A percentile compares a stretch with the other conserved stretches of the same genome.
phyloP scores from a whole-genome alignment of 2,797 vertebrate genomes.

The Sphaeramia orbicularis region DNA sequence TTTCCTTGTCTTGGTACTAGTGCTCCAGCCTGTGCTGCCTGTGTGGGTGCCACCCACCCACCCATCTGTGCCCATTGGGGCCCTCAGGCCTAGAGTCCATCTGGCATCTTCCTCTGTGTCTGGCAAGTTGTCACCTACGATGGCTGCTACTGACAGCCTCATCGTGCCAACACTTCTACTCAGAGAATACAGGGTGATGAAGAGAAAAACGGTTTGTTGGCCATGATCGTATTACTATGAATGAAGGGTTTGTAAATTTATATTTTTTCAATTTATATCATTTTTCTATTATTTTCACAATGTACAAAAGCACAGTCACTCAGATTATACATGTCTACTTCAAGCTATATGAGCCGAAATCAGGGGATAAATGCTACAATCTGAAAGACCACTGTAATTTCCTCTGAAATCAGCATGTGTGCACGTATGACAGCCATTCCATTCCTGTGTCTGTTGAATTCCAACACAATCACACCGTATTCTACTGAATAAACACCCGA shows the following conservation, averaged over 20 bases:
- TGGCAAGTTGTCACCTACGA: constrained; percentile 80
- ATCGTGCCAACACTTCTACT: constrained; percentile 23
- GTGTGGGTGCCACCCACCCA: constrained; percentile 79
- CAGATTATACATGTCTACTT: too few relatives aligned
- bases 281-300: background rate
- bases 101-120: constrained; percentile 81
- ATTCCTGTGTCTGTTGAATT: too few relatives aligned
- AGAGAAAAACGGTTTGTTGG: background rate
- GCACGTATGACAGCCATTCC: too few relatives aligned
- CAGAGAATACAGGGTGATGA: constrained; percentile 1
- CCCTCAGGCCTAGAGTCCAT: constrained; percentile 73
- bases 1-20: constrained; percentile 57
- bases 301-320: background rate
- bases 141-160: constrained; percentile 26
- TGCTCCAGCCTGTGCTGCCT: constrained; percentile 47
- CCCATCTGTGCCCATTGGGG: constrained; percentile 78
- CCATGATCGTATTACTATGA: constrained; percentile 15
- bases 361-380: too few relatives aligned
- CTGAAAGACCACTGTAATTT: too few relatives aligned
- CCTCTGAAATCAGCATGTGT: too few relatives aligned
- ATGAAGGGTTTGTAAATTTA: background rate
- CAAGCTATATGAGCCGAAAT: too few relatives aligned
- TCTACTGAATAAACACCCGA: too few relatives aligned
- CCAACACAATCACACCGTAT: too few relatives aligned
- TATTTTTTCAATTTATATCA: background rate